These are phyloP conservation scores for Tympanoctomys barrerae DNA, from an alignment of 2,797 vertebrate species.

Conservation along the genomic window DNA sequence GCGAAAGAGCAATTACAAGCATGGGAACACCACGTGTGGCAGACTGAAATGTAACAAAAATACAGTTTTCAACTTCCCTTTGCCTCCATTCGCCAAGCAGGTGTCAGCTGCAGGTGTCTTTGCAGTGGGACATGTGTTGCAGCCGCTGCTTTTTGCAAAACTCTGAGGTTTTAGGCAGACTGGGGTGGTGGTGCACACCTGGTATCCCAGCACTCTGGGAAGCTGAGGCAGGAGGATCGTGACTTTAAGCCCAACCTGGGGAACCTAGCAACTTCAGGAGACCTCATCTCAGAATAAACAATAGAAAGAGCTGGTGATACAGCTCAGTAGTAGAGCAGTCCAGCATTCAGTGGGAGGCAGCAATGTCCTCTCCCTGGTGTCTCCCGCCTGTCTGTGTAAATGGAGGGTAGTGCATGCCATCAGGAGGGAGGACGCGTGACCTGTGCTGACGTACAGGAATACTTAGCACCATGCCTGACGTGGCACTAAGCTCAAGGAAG, in stretches of 20 bases:
- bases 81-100: not conserved
- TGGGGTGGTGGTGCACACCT: not conserved
- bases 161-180: not conserved
- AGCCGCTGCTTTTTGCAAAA: not conserved
- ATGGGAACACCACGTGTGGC: slow-evolving; percentile 19
- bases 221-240: not conserved
- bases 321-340: not conserved
- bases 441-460: not conserved
- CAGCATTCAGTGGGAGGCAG: not conserved
- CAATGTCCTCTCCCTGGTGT: not conserved
- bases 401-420: accelerated
- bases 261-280: not conserved
- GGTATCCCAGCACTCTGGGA: not conserved
- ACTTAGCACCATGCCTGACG: not conserved
- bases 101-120: no score
- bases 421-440: not conserved
- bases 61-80: not conserved
- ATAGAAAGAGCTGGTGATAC: not conserved
- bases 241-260: not conserved
- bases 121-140: not conserved
- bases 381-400: not conserved
- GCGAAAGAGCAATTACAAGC: not conserved
- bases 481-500: not conserved
- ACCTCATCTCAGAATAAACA: not conserved
- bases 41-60: slow-evolving; percentile 10